A percentile compares a stretch with the other conserved stretches of the same genome.
Conservation (phyloP, 2,888 invertebrate species). For the Sussaba pulchella region DNA sequence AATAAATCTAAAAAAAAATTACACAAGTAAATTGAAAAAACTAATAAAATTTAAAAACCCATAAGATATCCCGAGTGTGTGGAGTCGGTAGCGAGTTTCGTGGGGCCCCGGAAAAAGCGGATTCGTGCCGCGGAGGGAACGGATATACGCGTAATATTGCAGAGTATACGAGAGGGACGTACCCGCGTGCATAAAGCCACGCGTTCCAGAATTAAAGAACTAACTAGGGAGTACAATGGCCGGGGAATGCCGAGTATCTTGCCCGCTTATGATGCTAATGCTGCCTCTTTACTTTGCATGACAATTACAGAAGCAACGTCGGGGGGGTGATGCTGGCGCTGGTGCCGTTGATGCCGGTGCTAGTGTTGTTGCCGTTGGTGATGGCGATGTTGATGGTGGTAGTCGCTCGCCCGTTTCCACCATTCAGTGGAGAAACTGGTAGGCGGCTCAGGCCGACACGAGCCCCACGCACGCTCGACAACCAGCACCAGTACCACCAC, state of each 20-base stretch:
- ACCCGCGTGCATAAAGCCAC: conserved; percentile 65
- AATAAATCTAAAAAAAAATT: conserved; percentile 4
- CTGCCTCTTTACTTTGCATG: conserved; percentile 82
- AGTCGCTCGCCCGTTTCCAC: conserved; percentile 28
- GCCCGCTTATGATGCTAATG: conserved; percentile 83
- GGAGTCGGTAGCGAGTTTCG: background rate
- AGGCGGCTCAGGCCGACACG: conserved; percentile 13
- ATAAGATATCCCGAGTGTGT: background rate
- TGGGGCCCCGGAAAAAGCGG: background rate
- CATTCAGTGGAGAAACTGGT: conserved; percentile 34
- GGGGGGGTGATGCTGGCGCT: conserved; percentile 31
- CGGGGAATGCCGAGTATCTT: conserved; percentile 80
- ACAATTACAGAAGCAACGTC: conserved; percentile 77
- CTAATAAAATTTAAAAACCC: conserved; percentile 23
- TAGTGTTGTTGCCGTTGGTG: conserved; percentile 30
- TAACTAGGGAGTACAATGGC: conserved; percentile 80
- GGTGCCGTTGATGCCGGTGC: conserved; percentile 29
- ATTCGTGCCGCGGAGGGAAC: conserved; percentile 24
- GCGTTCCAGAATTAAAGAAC: conserved; percentile 80
- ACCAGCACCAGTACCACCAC: conserved; percentile 1
- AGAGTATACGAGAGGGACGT: conserved; percentile 47
- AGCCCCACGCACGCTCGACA: conserved; percentile 22
- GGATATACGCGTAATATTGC: conserved; percentile 71
- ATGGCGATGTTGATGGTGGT: conserved; percentile 33
- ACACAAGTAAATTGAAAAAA: conserved; percentile 27